A percentile compares a stretch with the other conserved stretches of the same genome.
Conservation (phyloP, 1,140 invertebrate species). For the Danaus melanippus region DNA sequence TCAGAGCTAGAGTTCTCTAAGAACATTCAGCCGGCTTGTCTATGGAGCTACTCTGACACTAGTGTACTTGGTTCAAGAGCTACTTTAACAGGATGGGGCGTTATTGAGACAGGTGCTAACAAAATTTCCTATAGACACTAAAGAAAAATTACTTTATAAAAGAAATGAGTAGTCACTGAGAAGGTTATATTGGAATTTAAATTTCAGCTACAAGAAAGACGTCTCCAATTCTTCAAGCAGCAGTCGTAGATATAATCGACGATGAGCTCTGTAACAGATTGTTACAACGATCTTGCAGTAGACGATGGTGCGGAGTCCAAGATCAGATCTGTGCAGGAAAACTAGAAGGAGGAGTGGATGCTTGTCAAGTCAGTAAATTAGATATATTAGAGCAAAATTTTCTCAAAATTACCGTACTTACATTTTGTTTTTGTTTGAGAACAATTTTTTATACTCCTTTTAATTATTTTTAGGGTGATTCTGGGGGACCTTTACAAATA, state of each 20-base stretch:
- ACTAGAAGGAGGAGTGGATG: conserved; percentile 14
- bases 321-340: conserved; percentile 11
- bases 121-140: conserved; percentile 1
- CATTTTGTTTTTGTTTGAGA: conserved; percentile 2
- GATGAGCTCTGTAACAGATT: conserved; percentile 17
- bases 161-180: background rate
- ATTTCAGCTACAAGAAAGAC: conserved; percentile 16
- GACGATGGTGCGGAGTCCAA: conserved; percentile 10
- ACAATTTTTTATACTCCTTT: no score
- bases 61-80: conserved; percentile 19
- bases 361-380: conserved; percentile 24
- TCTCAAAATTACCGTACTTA: background rate
- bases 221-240: conserved; percentile 30
- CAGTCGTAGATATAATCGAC: conserved; percentile 30
- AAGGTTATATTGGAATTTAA: background rate
- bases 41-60: conserved; percentile 29
- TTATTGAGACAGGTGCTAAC: conserved; percentile 30
- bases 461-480: conserved; percentile 75
- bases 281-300: conserved; percentile 3
- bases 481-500: conserved; percentile 75
- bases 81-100: conserved; percentile 39
- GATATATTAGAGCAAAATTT: background rate
- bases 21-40: conserved; percentile 35
- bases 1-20: conserved; percentile 19
- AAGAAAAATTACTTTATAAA: background rate